Percentiles rank a stretch among this genome's conserved stretches.
Conservation (phyloP, 2,113 vertebrate genomes). For the Glaucidium brasilianum region DNA sequence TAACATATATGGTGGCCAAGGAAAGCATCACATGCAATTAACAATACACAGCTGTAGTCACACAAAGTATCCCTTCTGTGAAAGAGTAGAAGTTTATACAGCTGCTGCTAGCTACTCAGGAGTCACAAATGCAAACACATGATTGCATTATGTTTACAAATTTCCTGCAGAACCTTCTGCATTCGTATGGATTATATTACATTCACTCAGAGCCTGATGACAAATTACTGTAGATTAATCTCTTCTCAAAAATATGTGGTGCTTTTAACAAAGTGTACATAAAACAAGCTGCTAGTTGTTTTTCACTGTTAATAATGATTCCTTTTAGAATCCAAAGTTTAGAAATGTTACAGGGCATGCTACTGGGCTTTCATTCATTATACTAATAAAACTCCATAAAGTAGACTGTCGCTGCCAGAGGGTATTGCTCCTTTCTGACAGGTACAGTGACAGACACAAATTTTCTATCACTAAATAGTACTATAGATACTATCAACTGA, state of each 20-base stretch:
- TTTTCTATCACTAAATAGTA: conserved; percentile 67
- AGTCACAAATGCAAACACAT: conserved; percentile 34
- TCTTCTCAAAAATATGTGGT: conserved; percentile 2
- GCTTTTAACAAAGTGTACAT: conserved; percentile 49
- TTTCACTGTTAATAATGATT: conserved; percentile 80
- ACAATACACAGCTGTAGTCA: conserved; percentile 19
- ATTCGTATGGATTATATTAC: background rate
- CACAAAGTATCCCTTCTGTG: background rate
- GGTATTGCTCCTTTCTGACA: conserved; percentile 70
- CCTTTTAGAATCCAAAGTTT: conserved; percentile 77
- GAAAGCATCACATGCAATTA: conserved; percentile 14
- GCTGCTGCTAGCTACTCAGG: conserved; percentile 39
- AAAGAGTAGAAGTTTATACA: conserved; percentile 49
- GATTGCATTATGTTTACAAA: conserved; percentile 35
- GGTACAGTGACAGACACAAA: conserved; percentile 72
- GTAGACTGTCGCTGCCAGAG: conserved; percentile 69
- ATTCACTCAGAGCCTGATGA: conserved; percentile 19
- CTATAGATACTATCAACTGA: conserved; percentile 79
- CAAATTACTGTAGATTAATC: conserved; percentile 42
- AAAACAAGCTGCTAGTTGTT: conserved; percentile 55
- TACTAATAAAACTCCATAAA: conserved; percentile 81
- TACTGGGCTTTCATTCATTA: conserved; percentile 84
- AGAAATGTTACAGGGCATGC: conserved; percentile 75
- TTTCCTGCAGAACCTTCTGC: conserved; percentile 17
- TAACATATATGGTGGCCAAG: background rate